Percentiles rank a stretch among this genome's conserved stretches.
These are phyloP conservation scores for Macquaria australasica DNA, from an alignment of 2,113 vertebrate genomes.

Conservation along the genomic window DNA sequence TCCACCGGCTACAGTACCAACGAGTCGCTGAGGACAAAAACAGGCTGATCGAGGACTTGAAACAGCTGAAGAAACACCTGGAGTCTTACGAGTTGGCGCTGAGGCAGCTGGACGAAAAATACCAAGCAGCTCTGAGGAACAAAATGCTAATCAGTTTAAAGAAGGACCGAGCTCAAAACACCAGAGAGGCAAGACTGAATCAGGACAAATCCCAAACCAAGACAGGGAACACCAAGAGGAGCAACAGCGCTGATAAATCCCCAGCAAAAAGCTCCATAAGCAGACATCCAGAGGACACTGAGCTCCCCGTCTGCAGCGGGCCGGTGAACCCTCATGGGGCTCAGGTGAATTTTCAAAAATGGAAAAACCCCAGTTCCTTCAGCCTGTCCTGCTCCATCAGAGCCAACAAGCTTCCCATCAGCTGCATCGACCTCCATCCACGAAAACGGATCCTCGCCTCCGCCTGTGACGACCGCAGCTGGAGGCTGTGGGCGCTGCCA, in stretches of 20 bases:
- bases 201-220: neutral
- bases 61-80: slow-evolving; percentile 89
- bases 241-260: neutral
- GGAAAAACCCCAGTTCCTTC: slow-evolving; percentile 20
- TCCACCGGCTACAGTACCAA: slow-evolving; percentile 88
- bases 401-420: slow-evolving; percentile 60
- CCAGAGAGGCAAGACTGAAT: neutral
- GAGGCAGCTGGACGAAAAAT: slow-evolving; percentile 87
- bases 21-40: slow-evolving; percentile 88
- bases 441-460: slow-evolving; percentile 36
- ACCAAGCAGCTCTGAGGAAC: slow-evolving; percentile 72
- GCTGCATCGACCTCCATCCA: slow-evolving; percentile 62
- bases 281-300: neutral
- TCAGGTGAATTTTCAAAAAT: neutral
- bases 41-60: slow-evolving; percentile 85
- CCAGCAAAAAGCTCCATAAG: neutral
- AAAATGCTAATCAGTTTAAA: slow-evolving; percentile 52
- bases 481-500: slow-evolving; percentile 66
- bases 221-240: neutral
- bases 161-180: slow-evolving; percentile 18
- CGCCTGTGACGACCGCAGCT: slow-evolving; percentile 61
- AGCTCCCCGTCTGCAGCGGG: slow-evolving; percentile 21
- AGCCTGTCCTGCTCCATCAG: slow-evolving; percentile 43
- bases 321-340: neutral
- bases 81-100: slow-evolving; percentile 86